A percentile compares a stretch with the other conserved stretches of the same genome.
These are phyloP conservation scores for Morpho helenor DNA, from an alignment of 2,888 invertebrate species.

Conservation along the genomic window DNA sequence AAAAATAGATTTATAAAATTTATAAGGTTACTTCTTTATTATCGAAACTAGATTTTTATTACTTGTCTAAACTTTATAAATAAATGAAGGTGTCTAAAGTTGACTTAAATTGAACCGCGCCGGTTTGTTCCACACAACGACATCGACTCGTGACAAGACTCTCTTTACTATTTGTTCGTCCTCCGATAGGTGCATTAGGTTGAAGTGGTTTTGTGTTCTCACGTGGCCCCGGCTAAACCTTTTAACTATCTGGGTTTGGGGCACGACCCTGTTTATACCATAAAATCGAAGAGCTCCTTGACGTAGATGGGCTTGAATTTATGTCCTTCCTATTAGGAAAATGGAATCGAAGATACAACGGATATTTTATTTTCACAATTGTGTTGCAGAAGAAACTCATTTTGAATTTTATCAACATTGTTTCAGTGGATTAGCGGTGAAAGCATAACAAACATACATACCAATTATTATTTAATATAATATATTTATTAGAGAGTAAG, in stretches of 20 bases:
- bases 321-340: conserved; percentile 19
- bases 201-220: conserved; percentile 58
- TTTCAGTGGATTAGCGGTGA: no score
- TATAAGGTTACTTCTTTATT: no score
- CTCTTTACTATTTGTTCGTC: conserved; percentile 36
- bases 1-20: no score
- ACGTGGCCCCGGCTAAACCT: conserved; percentile 69
- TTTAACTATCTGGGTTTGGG: conserved; percentile 67
- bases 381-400: neutral
- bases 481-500: no score
- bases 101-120: conserved; percentile 27
- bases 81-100: neutral
- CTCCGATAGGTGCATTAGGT: conserved; percentile 41
- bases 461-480: no score
- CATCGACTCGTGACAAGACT: conserved; percentile 44
- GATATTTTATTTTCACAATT: neutral
- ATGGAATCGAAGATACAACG: neutral
- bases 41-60: no score
- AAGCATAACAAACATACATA: no score
- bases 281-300: conserved; percentile 41
- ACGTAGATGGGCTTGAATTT: conserved; percentile 39
- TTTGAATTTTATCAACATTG: no score
- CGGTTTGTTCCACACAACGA: conserved; percentile 31
- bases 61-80: neutral
- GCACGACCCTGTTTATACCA: conserved; percentile 57